phyloP scores from a whole-genome alignment of 2,797 vertebrate genomes.

The Sebastes baramenuke region DNA sequence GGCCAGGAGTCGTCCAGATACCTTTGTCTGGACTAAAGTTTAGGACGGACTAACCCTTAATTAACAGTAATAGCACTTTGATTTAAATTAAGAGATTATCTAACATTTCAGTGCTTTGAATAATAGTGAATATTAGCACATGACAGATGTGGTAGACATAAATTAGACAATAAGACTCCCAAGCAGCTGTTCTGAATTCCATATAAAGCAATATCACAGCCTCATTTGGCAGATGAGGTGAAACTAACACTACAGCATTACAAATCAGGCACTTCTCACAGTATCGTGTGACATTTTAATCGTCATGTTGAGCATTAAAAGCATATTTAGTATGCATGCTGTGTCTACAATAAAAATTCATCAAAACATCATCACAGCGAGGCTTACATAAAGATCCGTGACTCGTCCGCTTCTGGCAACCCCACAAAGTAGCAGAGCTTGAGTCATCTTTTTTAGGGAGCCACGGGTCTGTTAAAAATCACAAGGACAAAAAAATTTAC shows the following conservation, averaged over 20 bases:
- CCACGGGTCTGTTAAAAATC: background rate
- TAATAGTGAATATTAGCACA: background rate
- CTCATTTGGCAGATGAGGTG: background rate
- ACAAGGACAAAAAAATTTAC: background rate
- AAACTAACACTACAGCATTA: background rate
- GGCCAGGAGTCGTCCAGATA: background rate
- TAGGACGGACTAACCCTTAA: background rate
- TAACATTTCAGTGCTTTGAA: background rate
- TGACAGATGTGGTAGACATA: background rate
- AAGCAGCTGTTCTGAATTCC: background rate
- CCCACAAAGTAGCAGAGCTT: constrained; percentile 5
- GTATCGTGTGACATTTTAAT: constrained; percentile 30
- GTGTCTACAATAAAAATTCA: constrained; percentile 3
- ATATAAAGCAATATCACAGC: background rate
- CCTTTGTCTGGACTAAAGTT: background rate
- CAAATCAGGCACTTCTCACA: constrained; percentile 19
- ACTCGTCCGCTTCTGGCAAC: constrained; percentile 24
- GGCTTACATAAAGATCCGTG: constrained; percentile 43
- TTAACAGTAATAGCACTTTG: too few relatives aligned
- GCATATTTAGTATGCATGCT: constrained; percentile 10
- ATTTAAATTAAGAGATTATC: background rate
- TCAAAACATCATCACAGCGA: constrained; percentile 15
- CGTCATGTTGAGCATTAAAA: constrained; percentile 17
- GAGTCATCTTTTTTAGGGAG: constrained; percentile 33
- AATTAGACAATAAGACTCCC: background rate